phyloP scores from a whole-genome alignment of 2,888 invertebrate species.

The Drosophila lacicola region DNA sequence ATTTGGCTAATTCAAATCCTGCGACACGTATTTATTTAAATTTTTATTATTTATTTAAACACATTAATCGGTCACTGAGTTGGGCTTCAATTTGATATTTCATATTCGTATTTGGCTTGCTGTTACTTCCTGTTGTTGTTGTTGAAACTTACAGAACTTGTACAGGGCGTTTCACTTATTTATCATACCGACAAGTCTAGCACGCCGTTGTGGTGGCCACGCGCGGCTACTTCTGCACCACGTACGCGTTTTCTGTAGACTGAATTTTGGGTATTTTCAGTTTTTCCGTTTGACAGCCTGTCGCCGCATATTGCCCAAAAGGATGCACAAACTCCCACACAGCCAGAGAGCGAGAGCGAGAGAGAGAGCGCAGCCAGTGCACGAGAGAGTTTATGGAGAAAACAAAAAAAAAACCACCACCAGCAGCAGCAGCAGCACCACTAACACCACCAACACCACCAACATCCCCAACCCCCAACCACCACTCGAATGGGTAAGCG shows the following conservation, averaged over 20 bases:
- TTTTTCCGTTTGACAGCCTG: slow-evolving; percentile 75
- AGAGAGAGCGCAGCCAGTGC: slow-evolving; percentile 38
- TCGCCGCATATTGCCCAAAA: slow-evolving; percentile 48
- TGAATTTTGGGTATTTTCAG: slow-evolving; percentile 78
- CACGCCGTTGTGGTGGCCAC: slow-evolving; percentile 85
- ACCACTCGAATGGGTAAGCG: slow-evolving; percentile 29
- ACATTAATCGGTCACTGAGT: slow-evolving; percentile 51
- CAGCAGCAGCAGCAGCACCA: slow-evolving; percentile 38
- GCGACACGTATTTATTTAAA: slow-evolving; percentile 26
- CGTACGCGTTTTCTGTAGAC: slow-evolving; percentile 86
- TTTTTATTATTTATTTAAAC: slow-evolving; percentile 16
- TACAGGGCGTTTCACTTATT: slow-evolving; percentile 86
- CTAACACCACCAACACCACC: slow-evolving; percentile 24
- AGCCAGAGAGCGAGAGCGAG: not conserved
- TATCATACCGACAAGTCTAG: slow-evolving; percentile 86
- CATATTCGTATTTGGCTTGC: slow-evolving; percentile 45
- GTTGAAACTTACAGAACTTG: slow-evolving; percentile 85
- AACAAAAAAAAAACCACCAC: slow-evolving; percentile 29
- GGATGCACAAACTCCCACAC: slow-evolving; percentile 67
- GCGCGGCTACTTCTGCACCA: slow-evolving; percentile 85
- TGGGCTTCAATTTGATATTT: slow-evolving; percentile 60
- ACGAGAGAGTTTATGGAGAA: slow-evolving; percentile 34
- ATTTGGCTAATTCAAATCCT: slow-evolving; percentile 67
- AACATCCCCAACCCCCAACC: slow-evolving; percentile 15
- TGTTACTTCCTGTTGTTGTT: slow-evolving; percentile 42